Conservation (phyloP, 1,140 invertebrate genomes). For the Eriosoma lanigerum region DNA sequence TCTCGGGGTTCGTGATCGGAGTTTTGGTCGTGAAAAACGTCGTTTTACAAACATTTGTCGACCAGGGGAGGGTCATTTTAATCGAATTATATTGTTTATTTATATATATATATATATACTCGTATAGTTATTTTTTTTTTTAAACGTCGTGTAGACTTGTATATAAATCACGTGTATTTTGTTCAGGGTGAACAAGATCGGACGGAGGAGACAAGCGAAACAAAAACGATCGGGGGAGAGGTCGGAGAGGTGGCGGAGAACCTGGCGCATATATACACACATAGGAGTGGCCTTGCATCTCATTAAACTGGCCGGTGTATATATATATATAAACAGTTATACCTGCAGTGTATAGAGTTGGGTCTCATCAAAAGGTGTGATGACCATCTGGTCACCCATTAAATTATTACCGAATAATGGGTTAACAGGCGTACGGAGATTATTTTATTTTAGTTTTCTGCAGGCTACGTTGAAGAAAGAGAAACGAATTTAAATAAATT, state of each 20-base stretch:
- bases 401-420: conserved; percentile 52
- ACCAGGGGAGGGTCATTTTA: conserved; percentile 17
- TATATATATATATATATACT: not conserved
- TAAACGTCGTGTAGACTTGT: conserved; percentile 46
- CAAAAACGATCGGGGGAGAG: conserved; percentile 28
- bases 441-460: conserved; percentile 51
- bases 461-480: conserved; percentile 29
- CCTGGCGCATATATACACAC: conserved; percentile 41
- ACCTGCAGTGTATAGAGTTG: conserved; percentile 17
- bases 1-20: not conserved
- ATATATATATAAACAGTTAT: conserved; percentile 12
- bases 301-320: conserved; percentile 41
- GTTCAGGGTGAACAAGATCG: conserved; percentile 52
- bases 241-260: conserved; percentile 7
- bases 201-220: conserved; percentile 51
- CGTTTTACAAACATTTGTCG: conserved; percentile 41
- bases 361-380: conserved; percentile 51
- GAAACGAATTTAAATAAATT: conserved; percentile 27
- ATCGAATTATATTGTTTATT: conserved; percentile 8
- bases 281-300: conserved; percentile 51
- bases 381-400: conserved; percentile 52
- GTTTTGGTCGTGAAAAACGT: not conserved
- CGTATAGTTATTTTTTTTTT: conserved; percentile 21
- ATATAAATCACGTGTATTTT: conserved; percentile 51
- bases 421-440: conserved; percentile 38